These are phyloP conservation scores for Nothoprocta pentlandii DNA, from an alignment of 2,113 vertebrate species.

Conservation along the genomic window DNA sequence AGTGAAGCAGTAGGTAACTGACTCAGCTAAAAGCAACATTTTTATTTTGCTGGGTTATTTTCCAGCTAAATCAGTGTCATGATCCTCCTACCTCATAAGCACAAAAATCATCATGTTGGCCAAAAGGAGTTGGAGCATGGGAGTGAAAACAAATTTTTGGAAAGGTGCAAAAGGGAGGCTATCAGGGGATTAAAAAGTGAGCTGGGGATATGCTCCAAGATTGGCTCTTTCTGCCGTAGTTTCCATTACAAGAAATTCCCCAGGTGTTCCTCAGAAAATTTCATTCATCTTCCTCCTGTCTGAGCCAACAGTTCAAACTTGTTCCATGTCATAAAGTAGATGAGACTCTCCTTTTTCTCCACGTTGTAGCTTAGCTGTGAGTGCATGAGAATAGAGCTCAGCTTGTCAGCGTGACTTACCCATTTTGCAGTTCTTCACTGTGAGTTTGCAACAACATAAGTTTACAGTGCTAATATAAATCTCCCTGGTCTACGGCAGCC, in stretches of 20 bases:
- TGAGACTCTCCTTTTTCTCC: not conserved
- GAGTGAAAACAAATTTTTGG: not conserved
- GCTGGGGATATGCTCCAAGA: accelerated
- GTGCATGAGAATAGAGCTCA: not conserved
- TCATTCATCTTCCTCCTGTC: not conserved
- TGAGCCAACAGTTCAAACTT: not conserved
- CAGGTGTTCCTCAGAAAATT: not conserved
- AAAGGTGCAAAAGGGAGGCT: not conserved
- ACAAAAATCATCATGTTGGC: not conserved
- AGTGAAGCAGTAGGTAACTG: not conserved
- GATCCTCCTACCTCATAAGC: not conserved
- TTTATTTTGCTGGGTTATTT: not conserved
- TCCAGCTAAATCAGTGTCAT: not conserved
- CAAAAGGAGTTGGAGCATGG: not conserved
- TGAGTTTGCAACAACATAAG: not conserved
- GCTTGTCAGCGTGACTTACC: not conserved
- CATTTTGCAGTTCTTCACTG: not conserved
- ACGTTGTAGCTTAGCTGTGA: not conserved
- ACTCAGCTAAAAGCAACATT: not conserved
- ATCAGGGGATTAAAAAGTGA: not conserved
- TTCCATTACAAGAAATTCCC: not conserved
- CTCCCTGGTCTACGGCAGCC: not conserved
- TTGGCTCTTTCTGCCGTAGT: not conserved
- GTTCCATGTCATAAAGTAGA: not conserved
- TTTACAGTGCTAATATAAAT: not conserved